Evolutionary conservation across 2,888 invertebrate species (phyloP).

Genomic region (Byasa hedistus): DNA sequence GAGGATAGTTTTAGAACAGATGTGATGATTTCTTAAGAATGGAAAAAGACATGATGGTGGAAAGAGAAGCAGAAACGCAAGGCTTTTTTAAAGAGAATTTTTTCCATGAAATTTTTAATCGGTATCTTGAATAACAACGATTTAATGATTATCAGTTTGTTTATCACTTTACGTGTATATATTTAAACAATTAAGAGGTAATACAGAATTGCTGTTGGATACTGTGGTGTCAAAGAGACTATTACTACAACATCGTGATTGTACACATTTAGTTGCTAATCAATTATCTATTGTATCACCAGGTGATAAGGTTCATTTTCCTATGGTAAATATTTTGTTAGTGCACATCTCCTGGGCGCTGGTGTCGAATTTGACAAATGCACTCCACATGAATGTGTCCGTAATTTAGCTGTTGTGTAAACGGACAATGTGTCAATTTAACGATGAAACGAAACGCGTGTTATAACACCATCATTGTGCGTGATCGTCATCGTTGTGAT

Average conservation of each 20-base stretch:
- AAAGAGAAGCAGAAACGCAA: no score
- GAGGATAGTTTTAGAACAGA: no score
- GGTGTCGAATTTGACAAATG: slow-evolving; percentile 30
- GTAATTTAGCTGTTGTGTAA: slow-evolving; percentile 22
- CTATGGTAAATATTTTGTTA: neutral
- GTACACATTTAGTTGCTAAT: neutral
- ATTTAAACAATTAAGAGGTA: no score
- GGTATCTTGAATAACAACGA: no score
- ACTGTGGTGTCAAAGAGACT: neutral
- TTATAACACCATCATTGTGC: slow-evolving; percentile 11
- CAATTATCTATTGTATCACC: neutral
- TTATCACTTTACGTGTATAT: no score
- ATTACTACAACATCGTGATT: neutral
- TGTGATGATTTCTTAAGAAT: no score
- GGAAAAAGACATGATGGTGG: no score
- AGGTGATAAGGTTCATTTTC: neutral
- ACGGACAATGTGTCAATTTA: slow-evolving; percentile 22
- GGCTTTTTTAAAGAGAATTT: no score
- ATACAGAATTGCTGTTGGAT: no score
- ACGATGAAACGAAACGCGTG: slow-evolving; percentile 6
- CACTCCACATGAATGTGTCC: slow-evolving; percentile 20
- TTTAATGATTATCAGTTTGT: no score
- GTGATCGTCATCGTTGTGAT: neutral
- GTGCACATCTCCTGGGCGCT: slow-evolving; percentile 6
- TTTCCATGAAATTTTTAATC: no score